Percentiles rank a stretch among this genome's conserved stretches.
Conservation (phyloP, 2,113 vertebrate genomes). For the Hylia prasina region DNA sequence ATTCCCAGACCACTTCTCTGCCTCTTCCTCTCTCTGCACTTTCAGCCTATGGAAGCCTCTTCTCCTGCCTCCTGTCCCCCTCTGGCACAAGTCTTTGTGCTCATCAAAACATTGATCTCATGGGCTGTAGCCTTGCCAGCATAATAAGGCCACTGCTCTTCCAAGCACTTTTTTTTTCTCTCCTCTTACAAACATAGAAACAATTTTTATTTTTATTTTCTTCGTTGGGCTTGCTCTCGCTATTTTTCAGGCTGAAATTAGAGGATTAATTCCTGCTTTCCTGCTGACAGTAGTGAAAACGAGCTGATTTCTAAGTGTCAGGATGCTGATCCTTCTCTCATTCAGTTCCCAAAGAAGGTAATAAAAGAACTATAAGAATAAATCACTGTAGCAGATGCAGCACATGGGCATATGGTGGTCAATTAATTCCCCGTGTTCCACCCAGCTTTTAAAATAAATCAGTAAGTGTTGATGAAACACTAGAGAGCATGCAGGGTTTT, state of each 20-base stretch:
- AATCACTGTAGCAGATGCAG: conserved; percentile 13
- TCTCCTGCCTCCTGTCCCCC: neutral
- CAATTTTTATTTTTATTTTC: neutral
- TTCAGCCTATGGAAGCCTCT: neutral
- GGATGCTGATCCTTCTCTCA: neutral
- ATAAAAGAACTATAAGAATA: neutral
- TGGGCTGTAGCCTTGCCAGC: conserved; percentile 26
- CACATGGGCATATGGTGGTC: neutral
- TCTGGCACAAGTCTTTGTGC: conserved; percentile 1
- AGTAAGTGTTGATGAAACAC: neutral
- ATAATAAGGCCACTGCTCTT: conserved; percentile 23
- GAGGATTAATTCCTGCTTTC: conserved; percentile 15
- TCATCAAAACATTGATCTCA: conserved; percentile 52
- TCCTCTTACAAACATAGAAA: neutral
- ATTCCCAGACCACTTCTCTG: neutral
- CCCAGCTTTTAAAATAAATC: neutral
- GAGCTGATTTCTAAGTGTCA: conserved; percentile 34
- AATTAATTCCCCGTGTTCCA: neutral
- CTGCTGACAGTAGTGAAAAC: neutral
- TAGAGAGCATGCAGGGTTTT: neutral
- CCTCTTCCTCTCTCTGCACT: neutral
- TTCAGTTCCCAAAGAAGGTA: neutral
- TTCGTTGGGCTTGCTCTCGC: neutral
- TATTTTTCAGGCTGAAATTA: conserved; percentile 17
- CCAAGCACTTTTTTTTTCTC: neutral